Percentiles rank a stretch among this genome's conserved stretches.
Conservation (phyloP, 2,888 invertebrate genomes). For the Neoaliturus tenellus region DNA sequence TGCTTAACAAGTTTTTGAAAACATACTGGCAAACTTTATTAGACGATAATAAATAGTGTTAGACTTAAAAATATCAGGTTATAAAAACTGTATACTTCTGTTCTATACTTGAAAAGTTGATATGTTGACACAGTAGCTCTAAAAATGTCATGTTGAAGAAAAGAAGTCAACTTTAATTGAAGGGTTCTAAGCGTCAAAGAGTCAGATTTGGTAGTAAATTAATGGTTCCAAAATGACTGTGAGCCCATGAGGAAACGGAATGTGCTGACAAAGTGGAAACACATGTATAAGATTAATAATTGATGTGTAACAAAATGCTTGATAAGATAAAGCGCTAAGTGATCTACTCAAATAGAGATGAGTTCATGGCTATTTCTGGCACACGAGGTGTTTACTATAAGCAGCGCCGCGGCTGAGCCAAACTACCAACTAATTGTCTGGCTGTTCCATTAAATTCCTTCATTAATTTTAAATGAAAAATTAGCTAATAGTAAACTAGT, state of each 20-base stretch:
- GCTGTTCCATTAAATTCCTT: not conserved
- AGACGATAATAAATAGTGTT: no score
- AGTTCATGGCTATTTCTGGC: conserved; percentile 46
- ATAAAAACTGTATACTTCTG: no score
- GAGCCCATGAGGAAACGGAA: not conserved
- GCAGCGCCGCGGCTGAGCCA: not conserved
- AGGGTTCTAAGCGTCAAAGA: no score
- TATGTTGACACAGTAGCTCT: no score
- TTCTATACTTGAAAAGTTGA: no score
- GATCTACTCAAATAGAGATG: conserved; percentile 39
- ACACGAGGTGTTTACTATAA: conserved; percentile 23
- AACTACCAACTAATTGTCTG: not conserved
- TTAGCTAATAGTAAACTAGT: not conserved
- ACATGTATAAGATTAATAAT: conserved; percentile 33
- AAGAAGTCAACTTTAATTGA: no score
- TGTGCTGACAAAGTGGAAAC: conserved; percentile 29
- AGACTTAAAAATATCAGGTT: no score
- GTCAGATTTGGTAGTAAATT: no score
- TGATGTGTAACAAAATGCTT: conserved; percentile 32
- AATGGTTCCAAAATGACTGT: not conserved
- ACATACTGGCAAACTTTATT: no score
- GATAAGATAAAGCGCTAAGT: conserved; percentile 39
- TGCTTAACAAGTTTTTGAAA: no score
- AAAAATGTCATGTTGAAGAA: no score
- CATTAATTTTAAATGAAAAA: not conserved